Evolutionary conservation across 2,797 vertebrate species (phyloP).

Genomic region (Thunnus albacares): DNA sequence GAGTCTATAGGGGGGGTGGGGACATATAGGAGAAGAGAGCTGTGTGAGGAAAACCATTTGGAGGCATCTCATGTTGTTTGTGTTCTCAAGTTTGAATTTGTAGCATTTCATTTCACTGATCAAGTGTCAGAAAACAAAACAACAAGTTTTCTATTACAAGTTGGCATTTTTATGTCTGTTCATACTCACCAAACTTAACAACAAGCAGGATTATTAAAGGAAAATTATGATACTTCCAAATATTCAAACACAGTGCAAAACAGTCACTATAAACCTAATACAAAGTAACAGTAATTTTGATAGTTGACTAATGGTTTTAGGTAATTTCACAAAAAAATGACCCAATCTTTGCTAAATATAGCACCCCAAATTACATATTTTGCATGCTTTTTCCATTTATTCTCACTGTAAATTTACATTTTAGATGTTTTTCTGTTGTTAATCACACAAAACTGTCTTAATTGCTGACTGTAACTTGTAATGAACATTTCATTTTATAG

Average conservation of each 20-base stretch:
- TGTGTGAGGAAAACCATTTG: neutral
- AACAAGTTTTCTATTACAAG: neutral
- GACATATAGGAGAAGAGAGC: neutral
- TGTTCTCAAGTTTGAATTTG: neutral
- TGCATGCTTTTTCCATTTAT: neutral
- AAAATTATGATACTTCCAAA: neutral
- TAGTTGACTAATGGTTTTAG: neutral
- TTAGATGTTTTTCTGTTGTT: neutral
- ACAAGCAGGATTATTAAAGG: neutral
- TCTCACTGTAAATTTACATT: neutral
- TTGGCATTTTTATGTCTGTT: neutral
- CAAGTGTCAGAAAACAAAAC: neutral
- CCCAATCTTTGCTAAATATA: neutral
- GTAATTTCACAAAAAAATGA: neutral
- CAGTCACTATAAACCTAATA: neutral
- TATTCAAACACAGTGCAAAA: neutral
- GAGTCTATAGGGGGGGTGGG: slow-evolving; percentile 83
- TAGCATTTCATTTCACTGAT: neutral
- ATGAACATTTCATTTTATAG: neutral
- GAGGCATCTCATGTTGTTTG: neutral
- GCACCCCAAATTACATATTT: neutral
- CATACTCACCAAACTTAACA: neutral
- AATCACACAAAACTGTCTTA: too few species aligned
- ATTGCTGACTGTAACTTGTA: too few species aligned
- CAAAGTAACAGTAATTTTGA: neutral